Base-by-base conservation (phyloP, 2,888 invertebrate species). In the Ischnus inquisitorius region DNA sequence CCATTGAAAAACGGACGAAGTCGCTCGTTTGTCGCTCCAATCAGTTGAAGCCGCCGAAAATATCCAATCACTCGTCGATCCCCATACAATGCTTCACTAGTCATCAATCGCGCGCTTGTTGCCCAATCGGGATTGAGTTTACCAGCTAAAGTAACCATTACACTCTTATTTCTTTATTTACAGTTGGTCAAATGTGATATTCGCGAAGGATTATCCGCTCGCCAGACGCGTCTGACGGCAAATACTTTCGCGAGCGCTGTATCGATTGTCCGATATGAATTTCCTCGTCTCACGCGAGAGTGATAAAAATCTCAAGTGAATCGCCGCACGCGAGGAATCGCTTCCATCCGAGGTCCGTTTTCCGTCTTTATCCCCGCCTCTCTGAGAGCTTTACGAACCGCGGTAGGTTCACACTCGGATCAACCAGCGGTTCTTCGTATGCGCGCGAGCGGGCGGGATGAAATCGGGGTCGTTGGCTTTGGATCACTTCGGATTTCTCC, bases 401-500 rank as follows among this genome's bases (percentile, higher is more conserved):
- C 46, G 57, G 46, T 60, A 76, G 65, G 60, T 76, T 79, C 65
- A 41, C 41, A 10, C 76, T 62, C 25, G 22, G 75, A 78, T 57
- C 69, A 69, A n/a, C 25, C 19, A n/a, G 14, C n/a, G 60, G 34
- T 39, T 46, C 28, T 41, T 6, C 41, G 72, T 16, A 39, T 54
- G 28, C 14, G 65, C 16, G 8, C 34, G 22, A 8, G 14, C 39
- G 2, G 16, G 2, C 2, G 22, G 8, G 25, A 0, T 3, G 19
- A 12, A 4, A 28, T 10, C 28, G 62, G 25, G 80, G 77, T 81
- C 80, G 74, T 78, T 75, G 80, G 64, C 72, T 78, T 25, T 57
- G 25, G 76, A 76, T 79, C 83, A 71, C 71, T 79, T 65, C n/a
- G 65, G 48, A 76, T 75, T 79, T 25, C 48, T 57, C 39, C 57